Evolutionary conservation across 37 sponge, comb jelly and placozoan species (phyloP).

Genomic region (Ianthella basta): DNA sequence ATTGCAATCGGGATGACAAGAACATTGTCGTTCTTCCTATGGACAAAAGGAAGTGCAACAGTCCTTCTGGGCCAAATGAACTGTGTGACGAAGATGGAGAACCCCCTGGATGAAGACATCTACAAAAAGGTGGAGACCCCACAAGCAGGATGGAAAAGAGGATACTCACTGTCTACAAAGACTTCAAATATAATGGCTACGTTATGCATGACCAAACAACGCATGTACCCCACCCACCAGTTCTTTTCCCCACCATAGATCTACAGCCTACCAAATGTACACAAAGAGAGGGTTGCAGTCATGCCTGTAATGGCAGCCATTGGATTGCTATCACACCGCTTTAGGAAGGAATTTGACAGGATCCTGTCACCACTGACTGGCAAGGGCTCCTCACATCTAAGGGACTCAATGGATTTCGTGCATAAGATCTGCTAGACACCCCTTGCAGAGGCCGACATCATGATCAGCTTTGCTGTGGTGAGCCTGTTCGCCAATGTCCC

Average conservation of each 20-base stretch:
- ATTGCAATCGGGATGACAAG: neutral
- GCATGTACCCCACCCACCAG: neutral
- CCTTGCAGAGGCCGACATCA: neutral
- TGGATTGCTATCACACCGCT: neutral
- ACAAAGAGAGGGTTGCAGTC: slow-evolving; percentile 13
- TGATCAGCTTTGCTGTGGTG: slow-evolving; percentile 10
- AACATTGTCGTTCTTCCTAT: slow-evolving; percentile 28
- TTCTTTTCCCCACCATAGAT: slow-evolving; percentile 10
- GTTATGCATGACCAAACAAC: neutral
- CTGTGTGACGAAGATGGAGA: slow-evolving; percentile 16
- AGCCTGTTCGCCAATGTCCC: slow-evolving; percentile 29
- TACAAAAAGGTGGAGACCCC: slow-evolving; percentile 2
- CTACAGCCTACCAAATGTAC: slow-evolving; percentile 8
- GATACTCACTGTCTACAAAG: neutral
- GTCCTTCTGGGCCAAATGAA: neutral
- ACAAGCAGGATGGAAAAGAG: slow-evolving; percentile 5
- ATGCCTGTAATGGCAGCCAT: neutral
- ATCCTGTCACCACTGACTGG: neutral
- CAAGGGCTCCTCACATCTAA: neutral
- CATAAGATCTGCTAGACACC: neutral
- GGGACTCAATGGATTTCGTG: slow-evolving; percentile 14
- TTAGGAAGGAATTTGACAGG: neutral
- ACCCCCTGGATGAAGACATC: neutral
- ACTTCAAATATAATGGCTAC: neutral
- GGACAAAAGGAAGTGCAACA: slow-evolving; percentile 20